A percentile compares a stretch with the other conserved stretches of the same genome.
phyloP scores from a whole-genome alignment of 1,140 invertebrate species.

The Rhyacophila brunnea region DNA sequence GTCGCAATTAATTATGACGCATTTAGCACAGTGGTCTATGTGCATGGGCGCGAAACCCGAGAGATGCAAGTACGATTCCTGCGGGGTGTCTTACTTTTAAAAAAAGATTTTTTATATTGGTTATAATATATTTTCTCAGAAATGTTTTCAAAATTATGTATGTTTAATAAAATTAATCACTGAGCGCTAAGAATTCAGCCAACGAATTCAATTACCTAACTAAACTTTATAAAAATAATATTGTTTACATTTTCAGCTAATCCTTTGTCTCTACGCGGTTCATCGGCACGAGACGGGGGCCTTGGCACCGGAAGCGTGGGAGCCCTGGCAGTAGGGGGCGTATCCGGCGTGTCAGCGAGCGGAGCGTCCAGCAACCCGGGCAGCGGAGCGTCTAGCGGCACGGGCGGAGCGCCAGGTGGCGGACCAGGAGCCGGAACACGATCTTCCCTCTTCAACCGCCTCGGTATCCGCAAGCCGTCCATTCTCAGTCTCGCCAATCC shows the following conservation, averaged over 20 bases:
- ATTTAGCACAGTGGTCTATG: too few relatives aligned
- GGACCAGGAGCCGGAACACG: conserved; percentile 54
- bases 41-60: too few relatives aligned
- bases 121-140: too few relatives aligned
- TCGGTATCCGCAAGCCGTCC: conserved; percentile 78
- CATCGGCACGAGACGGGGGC: conserved; percentile 36
- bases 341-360: conserved; percentile 33
- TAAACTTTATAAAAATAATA: too few relatives aligned
- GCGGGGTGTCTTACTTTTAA: too few relatives aligned
- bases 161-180: too few relatives aligned
- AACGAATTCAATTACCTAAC: too few relatives aligned
- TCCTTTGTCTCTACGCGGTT: conserved; percentile 37
- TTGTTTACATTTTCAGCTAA: conserved; percentile 37
- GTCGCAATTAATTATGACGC: too few relatives aligned
- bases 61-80: too few relatives aligned
- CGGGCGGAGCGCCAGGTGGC: conserved; percentile 37
- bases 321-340: conserved; percentile 3
- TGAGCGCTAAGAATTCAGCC: too few relatives aligned
- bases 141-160: too few relatives aligned
- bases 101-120: too few relatives aligned
- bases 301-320: conserved; percentile 15
- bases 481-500: conserved; percentile 64
- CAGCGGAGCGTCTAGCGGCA: conserved; percentile 41
- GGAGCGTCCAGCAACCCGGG: conserved; percentile 41
- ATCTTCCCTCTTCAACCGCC: conserved; percentile 66